Evolutionary conservation across 2,113 vertebrate species (phyloP), one percentile per base, ranked within the genome.

Genomic region (Chloropsis hardwickii): DNA sequence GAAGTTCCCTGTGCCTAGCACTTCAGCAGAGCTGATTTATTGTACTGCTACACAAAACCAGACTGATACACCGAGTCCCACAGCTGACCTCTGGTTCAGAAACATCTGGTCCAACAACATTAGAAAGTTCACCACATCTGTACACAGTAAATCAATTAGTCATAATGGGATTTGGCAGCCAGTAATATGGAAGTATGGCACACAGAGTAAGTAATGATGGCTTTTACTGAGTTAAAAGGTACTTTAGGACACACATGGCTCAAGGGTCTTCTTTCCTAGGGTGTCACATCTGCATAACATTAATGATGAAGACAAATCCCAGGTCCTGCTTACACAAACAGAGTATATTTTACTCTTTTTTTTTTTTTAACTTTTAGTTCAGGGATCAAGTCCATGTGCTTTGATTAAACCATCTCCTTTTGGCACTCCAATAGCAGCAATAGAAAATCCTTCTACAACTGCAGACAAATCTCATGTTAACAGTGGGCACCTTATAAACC

Each of bases 191-290:
- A 88, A 69, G 45, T 48, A 70, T 37, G 64, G 64, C 47, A 70
- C 83, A 72, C 27, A 28, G 24, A 40, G 29, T 53, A 76, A 90
- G 74, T 69, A 94, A 84, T 39, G 56, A 89, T 66, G 50, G 50
- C n/a, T 83, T 94, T 88, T 58, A 86, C 64, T 50, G 86, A 78
- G 81, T 81, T 92, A 91, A 81, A 95, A 83, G 84, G 37, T 27
- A 66, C 48, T 51, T 81, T 54, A 89, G 70, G 45, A 92, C 18
- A 39, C 56, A n/a, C n/a, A 11, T 11, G 29, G 83, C 78, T 92
- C 83, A 92, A 81, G 51, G 81, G 77, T 78, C 60, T 89, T 94
- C 72, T 84, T 92, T 94, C 83, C 95, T 84, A 73, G 24, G 51
- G 54, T 92, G 84, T 81, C 87, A 74, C 80, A 90, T 76, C 79